Base-by-base conservation (phyloP, 2,797 vertebrate species). In the Pelochelys cantorii region DNA sequence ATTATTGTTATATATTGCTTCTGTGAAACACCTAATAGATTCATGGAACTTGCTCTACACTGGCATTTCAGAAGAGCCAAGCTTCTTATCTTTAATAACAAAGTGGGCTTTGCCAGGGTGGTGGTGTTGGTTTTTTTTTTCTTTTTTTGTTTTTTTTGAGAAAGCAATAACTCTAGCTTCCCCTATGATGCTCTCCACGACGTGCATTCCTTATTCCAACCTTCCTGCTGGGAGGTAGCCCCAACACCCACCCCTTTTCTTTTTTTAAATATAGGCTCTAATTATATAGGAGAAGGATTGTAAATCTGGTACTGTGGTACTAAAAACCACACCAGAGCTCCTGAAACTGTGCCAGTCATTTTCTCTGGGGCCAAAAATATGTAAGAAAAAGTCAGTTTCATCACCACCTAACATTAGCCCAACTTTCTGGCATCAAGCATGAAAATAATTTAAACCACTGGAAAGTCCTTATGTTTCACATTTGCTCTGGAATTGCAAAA, bases 221-320 rank as follows among this genome's bases (percentile, higher is more conserved):
- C 92, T 65, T 95, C 90, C 95, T 93, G 92, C 65, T 95, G 87
- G 96, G 95, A 96, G 94, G 94, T 93, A 94, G 86, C 86, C 87
- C 56, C 84, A 89, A 23, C 88, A 75, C 90, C 83, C 86, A 25
- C 29, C 78, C 77, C 23, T 29, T 12, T 53, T 12, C 5, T 18
- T 25, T 87, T 93, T 56, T 95, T 92, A 94, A 96, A 95, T 95
- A 90, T 82, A 90, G 83, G 78, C 84, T 96, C 97, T 96, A 97
- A 96, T 96, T 94, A 97, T 94, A 94, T 92, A 97, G 94, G 88
- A 96, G 82, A 81, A 94, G 62, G 71, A 8, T 34, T 93, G 83
- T 90, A 97, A 97, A 95, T 94, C 94, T 88, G 90, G 86, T 93
- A 78, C 81, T 92, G 85, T 92, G 94, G 95, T 95, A 93, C 93